phyloP scores from a whole-genome alignment of 2,113 vertebrate genomes.

The Gavialis gangeticus region DNA sequence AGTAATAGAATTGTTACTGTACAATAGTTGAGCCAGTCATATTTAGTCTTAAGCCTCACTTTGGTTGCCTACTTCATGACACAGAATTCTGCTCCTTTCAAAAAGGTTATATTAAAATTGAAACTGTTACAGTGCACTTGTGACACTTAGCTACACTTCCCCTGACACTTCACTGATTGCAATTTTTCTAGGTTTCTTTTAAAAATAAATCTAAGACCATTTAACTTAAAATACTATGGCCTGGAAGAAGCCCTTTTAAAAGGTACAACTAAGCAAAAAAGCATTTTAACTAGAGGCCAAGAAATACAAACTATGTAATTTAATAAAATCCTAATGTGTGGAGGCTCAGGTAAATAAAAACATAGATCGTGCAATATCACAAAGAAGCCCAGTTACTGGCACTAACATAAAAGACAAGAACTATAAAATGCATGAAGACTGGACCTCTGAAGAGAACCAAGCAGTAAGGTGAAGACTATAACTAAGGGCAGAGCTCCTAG shows the following conservation, averaged over 20 bases:
- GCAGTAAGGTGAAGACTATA: not conserved
- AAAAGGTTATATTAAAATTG: not conserved
- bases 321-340: not conserved
- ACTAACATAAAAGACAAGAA: not conserved
- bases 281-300: slow-evolving; percentile 33
- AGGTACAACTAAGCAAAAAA: not conserved
- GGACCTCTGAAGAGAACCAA: not conserved
- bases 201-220: slow-evolving; percentile 36
- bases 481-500: not conserved
- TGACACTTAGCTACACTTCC: slow-evolving; percentile 31
- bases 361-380: not conserved
- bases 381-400: not conserved
- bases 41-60: too few relatives aligned
- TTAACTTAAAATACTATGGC: slow-evolving; percentile 69
- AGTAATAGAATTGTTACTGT: too few relatives aligned
- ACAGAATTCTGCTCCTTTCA: slow-evolving; percentile 30
- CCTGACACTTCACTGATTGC: slow-evolving; percentile 26
- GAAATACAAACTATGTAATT: not conserved
- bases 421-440: not conserved
- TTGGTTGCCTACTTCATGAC: slow-evolving; percentile 5
- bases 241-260: slow-evolving; percentile 38
- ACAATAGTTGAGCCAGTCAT: too few relatives aligned
- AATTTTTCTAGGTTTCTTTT: slow-evolving; percentile 52
- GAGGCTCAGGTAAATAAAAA: not conserved
- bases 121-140: not conserved